Evolutionary conservation across 2,797 vertebrate species (phyloP).

Genomic region (Hybognathus amarus): DNA sequence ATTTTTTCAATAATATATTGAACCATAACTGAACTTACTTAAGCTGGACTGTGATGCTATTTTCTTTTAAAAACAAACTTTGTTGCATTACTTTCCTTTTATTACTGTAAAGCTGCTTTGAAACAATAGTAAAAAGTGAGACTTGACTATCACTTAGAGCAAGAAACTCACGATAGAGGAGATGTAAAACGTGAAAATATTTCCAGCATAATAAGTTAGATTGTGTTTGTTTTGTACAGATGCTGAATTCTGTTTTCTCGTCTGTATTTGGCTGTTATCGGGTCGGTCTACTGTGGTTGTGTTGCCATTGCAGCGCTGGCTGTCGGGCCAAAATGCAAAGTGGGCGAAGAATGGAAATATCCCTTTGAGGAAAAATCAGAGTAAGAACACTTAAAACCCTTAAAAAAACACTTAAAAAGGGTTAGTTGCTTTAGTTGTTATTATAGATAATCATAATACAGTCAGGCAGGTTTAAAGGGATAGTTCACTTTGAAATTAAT

Average conservation of each 20-base stretch:
- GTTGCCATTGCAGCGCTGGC: slow-evolving; percentile 76
- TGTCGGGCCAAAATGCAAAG: slow-evolving; percentile 72
- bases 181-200: not conserved
- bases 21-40: no score
- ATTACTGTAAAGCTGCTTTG: no score
- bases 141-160: not conserved
- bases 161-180: not conserved
- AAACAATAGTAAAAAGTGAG: no score
- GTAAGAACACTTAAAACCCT: slow-evolving; percentile 25
- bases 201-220: not conserved
- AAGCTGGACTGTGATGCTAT: no score
- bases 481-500: no score
- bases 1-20: no score
- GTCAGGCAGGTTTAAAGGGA: not conserved
- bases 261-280: slow-evolving; percentile 75
- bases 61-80: no score
- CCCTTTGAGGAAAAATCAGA: slow-evolving; percentile 69
- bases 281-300: slow-evolving; percentile 74
- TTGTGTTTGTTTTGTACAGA: slow-evolving; percentile 64
- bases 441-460: not conserved
- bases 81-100: no score
- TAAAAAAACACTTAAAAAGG: not conserved
- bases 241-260: slow-evolving; percentile 80
- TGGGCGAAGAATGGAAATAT: slow-evolving; percentile 2
- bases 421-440: not conserved